Evolutionary conservation across 2,113 vertebrate genomes (phyloP).

Genomic region (Oceanodroma tethys): DNA sequence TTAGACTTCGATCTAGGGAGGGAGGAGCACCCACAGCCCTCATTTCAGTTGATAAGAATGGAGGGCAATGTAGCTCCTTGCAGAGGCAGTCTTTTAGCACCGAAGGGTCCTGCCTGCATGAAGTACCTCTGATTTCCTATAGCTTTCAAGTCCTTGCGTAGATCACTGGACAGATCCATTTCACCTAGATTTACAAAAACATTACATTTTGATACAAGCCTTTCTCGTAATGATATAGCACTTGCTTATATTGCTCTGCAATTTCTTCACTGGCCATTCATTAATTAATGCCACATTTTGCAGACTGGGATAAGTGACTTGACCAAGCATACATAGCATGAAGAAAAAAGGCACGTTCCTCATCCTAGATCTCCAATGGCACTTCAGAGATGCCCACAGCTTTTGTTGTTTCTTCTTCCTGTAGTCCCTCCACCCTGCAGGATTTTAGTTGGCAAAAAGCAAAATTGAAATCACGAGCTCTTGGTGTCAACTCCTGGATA

Average conservation of each 20-base stretch:
- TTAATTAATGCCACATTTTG: neutral
- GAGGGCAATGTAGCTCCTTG: neutral
- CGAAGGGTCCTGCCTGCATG: neutral
- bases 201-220: neutral
- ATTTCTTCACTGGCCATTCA: neutral
- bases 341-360: neutral
- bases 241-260: neutral
- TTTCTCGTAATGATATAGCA: neutral
- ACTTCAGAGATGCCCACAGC: fast-evolving
- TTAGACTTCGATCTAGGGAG: neutral
- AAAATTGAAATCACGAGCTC: neutral
- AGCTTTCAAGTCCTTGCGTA: neutral
- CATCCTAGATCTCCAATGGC: neutral
- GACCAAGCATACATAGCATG: neutral
- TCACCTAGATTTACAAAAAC: neutral
- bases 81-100: neutral
- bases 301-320: neutral
- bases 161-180: neutral
- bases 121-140: neutral
- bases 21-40: neutral
- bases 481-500: neutral
- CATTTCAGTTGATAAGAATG: neutral
- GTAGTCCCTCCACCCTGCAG: neutral
- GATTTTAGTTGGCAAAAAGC: neutral
- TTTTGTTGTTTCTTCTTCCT: neutral